These are phyloP conservation scores for Corydoras maculifer DNA, from an alignment of 2,113 vertebrate genomes.

Conservation along the genomic window DNA sequence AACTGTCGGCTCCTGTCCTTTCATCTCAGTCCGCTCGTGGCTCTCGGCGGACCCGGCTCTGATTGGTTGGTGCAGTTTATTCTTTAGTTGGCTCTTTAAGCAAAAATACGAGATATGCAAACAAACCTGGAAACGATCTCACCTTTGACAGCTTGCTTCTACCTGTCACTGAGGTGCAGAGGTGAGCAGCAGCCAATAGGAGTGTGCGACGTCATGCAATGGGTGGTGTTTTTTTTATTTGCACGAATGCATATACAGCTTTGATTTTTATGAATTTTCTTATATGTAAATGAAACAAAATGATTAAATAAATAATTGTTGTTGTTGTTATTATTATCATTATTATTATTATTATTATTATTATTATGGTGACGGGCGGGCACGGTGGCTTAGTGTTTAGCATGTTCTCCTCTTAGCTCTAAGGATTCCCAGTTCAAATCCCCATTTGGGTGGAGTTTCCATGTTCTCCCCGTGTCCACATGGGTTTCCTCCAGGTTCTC, in stretches of 20 bases:
- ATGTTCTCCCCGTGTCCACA: too few species aligned
- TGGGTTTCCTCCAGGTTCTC: too few species aligned
- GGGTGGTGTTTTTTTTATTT: not conserved
- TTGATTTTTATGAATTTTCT: too few species aligned
- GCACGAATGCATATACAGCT: not conserved
- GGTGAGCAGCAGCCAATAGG: slow-evolving; percentile 29
- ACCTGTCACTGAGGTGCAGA: slow-evolving; percentile 27
- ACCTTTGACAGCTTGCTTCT: not conserved
- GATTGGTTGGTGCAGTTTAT: not conserved
- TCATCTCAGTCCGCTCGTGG: not conserved
- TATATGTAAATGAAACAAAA: too few species aligned
- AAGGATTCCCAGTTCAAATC: too few species aligned
- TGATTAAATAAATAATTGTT: too few species aligned
- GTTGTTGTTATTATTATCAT: too few species aligned
- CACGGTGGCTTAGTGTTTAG: too few species aligned
- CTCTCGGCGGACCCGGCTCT: not conserved
- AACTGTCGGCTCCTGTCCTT: not conserved
- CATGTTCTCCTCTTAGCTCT: too few species aligned
- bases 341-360: too few species aligned
- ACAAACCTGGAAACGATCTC: not conserved
- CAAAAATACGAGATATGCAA: not conserved
- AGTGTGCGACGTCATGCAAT: slow-evolving; percentile 21
- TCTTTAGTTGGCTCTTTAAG: not conserved
- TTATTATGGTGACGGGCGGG: too few species aligned
- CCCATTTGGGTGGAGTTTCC: too few species aligned